Evolutionary conservation across 1,140 invertebrate genomes (phyloP), one percentile per base, ranked within the genome.

Genomic region (Cephus cinctus): DNA sequence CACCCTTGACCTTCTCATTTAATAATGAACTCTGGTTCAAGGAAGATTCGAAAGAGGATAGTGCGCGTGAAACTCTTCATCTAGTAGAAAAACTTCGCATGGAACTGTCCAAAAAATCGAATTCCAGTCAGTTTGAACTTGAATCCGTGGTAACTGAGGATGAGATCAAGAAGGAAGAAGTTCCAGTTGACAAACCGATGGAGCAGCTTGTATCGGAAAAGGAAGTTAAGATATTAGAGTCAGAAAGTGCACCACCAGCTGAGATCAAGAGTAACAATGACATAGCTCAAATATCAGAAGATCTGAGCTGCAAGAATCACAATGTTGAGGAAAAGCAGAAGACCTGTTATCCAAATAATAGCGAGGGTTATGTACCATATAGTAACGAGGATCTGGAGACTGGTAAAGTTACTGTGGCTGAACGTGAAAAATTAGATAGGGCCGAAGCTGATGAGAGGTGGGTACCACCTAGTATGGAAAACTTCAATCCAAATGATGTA

Each of bases 11-110:
- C 1, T 86, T 87, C 51, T 83, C 83, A n/a, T 84, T 86, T 52
- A 78, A 78, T 34, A 76, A 78, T 32, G 78, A 80, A n/a, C 77
- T 86, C 36, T 78, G 86, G 47, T 85, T 87, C 52, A 86, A 87
- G 61, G 86, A 89, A 59, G 87, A 89, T 62, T 83, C 85, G n/a
- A 89, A 89, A 67, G 88, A 86, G 51, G 84, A 86, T 47, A 85
- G 79, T 59, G 86, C 86, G 0, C 73, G 85, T 31, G 89, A 89
- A 73, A 90, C 89, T 1, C 67, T 88, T 19, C 85, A 89, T 74
- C 69, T 92, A 12, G 87, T 92, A 5, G 87, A 90, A 54, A 88
- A 90, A 67, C 69, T 91, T 11, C 73, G 88, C 42, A 81, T 88
- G 77, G 82, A 81, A 43, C 68, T 85, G 51, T 82, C 81, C 9